Base-by-base conservation (phyloP, 2,113 vertebrate species). In the Mola mola region DNA sequence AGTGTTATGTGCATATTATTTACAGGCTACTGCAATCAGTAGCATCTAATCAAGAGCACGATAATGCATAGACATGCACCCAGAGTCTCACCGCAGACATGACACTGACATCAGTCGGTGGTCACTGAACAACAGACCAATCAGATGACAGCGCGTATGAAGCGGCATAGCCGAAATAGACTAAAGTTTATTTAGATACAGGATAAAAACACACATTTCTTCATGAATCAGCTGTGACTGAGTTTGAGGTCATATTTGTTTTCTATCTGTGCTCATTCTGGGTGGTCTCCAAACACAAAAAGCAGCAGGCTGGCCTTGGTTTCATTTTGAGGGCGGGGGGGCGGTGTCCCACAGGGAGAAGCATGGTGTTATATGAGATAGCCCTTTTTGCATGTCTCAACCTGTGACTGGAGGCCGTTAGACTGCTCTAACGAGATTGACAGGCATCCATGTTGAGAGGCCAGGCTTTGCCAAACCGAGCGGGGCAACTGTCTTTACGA, bases 271-370 rank as follows among this genome's bases (percentile, higher is more conserved):
- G 40, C 41, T 72, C 66, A 37, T 64, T 78, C 77, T 89, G 91
- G 91, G 91, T 91, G 91, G 91, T 91, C 91, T 75, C 1, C 68
- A 57, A 81, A 59, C 64, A 65, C 49, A 61, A 82, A 67, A 82
- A 72, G 44, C 72, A 55, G 50, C 75, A 87, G 70, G 85, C 83
- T 82, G 83, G 66, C 61, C 52, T 43, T 57, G 64, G 5, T 82
- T 88, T 85, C 47, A 55, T 61, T 79, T 26, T 60, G 50, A 78
- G n/a, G n/a, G 36, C 50, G 60, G 65, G 62, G 66, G 49, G 46
- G n/a, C n/a, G n/a, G 56, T 16, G 61, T 87, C 87, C 90, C 85
- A 41, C 55, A 31, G 88, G 89, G 87, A 84, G 46, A 75, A 42
- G 66, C 34, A 29, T 20, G 72, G 83, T 86, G 88, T 87, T 83